phyloP scores from a whole-genome alignment of 2,888 invertebrate genomes.

The Agrotis segetum region DNA sequence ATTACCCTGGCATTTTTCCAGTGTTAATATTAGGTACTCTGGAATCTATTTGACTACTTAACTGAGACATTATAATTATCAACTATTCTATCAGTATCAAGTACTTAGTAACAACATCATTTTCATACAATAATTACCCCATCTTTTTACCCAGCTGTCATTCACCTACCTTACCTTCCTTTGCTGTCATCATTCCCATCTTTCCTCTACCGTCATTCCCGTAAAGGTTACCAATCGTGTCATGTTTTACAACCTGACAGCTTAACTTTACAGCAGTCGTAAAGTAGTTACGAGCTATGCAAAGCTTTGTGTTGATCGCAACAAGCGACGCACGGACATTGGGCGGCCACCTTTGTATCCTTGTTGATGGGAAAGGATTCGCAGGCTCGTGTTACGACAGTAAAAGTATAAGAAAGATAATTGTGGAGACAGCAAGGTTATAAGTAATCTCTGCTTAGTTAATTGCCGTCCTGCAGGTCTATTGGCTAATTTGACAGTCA shows the following conservation, averaged over 20 bases:
- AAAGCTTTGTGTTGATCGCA: conserved; percentile 20
- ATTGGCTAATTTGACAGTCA: too few species aligned
- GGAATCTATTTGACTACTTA: too few species aligned
- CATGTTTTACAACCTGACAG: conserved; percentile 3
- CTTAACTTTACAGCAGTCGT: conserved; percentile 20
- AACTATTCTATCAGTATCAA: too few species aligned
- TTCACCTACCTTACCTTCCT: not conserved
- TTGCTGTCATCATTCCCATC: not conserved
- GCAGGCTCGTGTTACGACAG: conserved; percentile 13
- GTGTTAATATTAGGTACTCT: not conserved
- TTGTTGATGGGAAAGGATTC: not conserved
- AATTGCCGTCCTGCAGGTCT: too few species aligned
- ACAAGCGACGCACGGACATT: conserved; percentile 22
- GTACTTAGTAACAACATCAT: too few species aligned
- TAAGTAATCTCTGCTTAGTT: too few species aligned
- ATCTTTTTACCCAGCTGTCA: not conserved
- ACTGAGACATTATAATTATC: too few species aligned
- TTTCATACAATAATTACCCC: not conserved
- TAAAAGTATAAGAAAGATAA: conserved; percentile 6
- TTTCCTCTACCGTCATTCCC: too few species aligned
- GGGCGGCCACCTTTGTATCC: conserved; percentile 9
- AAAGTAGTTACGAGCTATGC: conserved; percentile 30
- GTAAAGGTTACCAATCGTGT: conserved; percentile 3
- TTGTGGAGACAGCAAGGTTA: too few species aligned
- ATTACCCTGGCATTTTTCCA: too few species aligned